phyloP scores from a whole-genome alignment of 2,888 invertebrate genomes.

The Periphyllus acericola region DNA sequence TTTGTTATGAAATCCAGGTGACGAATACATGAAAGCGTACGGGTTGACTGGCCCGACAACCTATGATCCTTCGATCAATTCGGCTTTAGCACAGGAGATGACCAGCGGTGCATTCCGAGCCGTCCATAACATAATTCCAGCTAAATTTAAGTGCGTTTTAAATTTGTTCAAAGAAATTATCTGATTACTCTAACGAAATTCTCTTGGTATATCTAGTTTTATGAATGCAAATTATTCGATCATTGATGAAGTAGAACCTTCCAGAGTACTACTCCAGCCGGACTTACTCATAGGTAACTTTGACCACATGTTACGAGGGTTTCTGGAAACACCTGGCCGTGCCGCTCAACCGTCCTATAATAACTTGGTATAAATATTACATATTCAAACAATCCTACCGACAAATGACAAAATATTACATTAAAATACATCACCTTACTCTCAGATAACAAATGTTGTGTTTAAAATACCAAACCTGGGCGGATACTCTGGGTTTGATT shows the following conservation, averaged over 20 bases:
- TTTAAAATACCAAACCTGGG: constrained; percentile 49
- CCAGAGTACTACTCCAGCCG: constrained; percentile 6
- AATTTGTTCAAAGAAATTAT: neutral
- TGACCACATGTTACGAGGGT: constrained; percentile 48
- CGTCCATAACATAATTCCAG: constrained; percentile 51
- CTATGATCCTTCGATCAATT: constrained; percentile 39
- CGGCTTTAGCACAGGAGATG: constrained; percentile 48
- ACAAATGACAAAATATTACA: too few relatives aligned
- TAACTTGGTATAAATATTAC: neutral
- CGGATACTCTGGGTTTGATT: constrained; percentile 40
- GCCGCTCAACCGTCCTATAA: constrained; percentile 40
- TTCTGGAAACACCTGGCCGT: constrained; percentile 42
- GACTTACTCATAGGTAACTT: constrained; percentile 49
- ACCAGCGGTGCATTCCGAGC: constrained; percentile 52
- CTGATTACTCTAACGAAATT: neutral
- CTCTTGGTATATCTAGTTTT: neutral
- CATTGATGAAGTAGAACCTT: constrained; percentile 36
- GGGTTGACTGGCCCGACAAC: neutral
- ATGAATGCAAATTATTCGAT: constrained; percentile 35
- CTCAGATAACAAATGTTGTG: constrained; percentile 48
- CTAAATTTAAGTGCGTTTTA: constrained; percentile 43
- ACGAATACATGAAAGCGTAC: constrained; percentile 42
- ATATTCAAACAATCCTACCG: neutral
- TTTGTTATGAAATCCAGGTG: constrained; percentile 3
- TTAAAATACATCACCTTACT: neutral